phyloP scores from a whole-genome alignment of 2,113 vertebrate species.

The Spea multiplicata region DNA sequence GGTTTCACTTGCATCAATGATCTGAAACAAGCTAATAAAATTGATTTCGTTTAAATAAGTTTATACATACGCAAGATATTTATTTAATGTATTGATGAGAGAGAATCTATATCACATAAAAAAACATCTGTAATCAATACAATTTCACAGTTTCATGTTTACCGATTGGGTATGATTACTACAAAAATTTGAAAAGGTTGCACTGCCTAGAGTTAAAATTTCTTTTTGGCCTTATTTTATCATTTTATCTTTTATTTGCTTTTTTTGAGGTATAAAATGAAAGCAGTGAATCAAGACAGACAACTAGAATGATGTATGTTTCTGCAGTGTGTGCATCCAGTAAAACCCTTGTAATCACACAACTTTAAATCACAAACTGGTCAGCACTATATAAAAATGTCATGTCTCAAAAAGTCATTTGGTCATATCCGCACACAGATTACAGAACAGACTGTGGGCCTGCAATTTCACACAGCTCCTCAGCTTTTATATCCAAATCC shows the following conservation, averaged over 20 bases:
- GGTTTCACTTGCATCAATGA: slow-evolving; percentile 13
- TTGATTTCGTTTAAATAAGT: slow-evolving; percentile 17
- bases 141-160: slow-evolving; percentile 26
- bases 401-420: not conserved
- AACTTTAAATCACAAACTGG: slow-evolving; percentile 1
- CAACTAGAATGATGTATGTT: not conserved
- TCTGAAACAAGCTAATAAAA: slow-evolving; percentile 19
- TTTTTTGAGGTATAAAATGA: not conserved
- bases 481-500: too few species aligned
- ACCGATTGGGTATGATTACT: not conserved
- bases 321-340: not conserved
- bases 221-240: not conserved
- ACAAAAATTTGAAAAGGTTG: not conserved
- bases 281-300: not conserved
- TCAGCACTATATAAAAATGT: slow-evolving; percentile 4
- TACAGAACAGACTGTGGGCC: not conserved
- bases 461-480: not conserved
- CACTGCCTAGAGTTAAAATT: not conserved
- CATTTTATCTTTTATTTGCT: not conserved
- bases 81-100: slow-evolving; percentile 12
- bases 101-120: slow-evolving; percentile 17
- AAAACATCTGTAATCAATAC: slow-evolving; percentile 6
- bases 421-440: not conserved
- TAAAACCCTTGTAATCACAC: not conserved
- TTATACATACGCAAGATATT: slow-evolving; percentile 10